These are phyloP conservation scores for Anguilla rostrata DNA, from an alignment of 2,113 vertebrate species.

Conservation along the genomic window DNA sequence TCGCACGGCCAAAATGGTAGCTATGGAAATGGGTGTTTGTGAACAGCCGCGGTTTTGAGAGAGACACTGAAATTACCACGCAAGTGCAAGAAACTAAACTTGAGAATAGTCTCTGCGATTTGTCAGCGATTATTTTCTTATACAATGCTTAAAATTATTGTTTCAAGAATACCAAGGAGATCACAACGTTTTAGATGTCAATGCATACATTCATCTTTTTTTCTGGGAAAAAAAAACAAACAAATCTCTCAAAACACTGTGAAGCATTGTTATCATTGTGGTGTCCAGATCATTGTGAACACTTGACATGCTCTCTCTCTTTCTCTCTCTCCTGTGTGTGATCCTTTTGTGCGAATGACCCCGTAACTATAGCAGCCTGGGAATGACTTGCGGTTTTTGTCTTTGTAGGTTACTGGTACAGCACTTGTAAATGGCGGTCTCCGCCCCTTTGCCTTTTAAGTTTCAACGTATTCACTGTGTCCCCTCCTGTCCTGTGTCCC, in stretches of 20 bases:
- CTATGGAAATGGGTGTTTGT: not conserved
- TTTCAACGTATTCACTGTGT: not conserved
- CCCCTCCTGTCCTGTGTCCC: not conserved
- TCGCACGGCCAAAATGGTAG: not conserved
- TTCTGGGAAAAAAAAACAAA: not conserved
- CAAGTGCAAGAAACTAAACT: not conserved
- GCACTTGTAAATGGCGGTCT: conserved; percentile 51
- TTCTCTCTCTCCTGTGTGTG: conserved; percentile 13
- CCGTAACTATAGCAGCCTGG: conserved; percentile 33
- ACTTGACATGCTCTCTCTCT: conserved; percentile 37
- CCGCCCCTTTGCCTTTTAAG: conserved; percentile 38
- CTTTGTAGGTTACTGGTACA: not conserved
- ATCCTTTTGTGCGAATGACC: conserved; percentile 25
- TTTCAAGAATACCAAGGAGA: not conserved
- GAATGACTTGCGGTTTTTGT: conserved; percentile 20
- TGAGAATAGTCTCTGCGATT: not conserved
- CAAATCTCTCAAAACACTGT: not conserved
- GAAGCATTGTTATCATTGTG: conserved; percentile 20
- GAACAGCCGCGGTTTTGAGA: not conserved
- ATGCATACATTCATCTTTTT: not conserved
- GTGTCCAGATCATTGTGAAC: conserved; percentile 68
- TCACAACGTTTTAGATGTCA: not conserved
- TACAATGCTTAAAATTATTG: not conserved
- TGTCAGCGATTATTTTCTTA: not conserved
- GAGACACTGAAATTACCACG: not conserved